Evolutionary conservation across 2,113 vertebrate genomes (phyloP).

Genomic region (Microcebus lehilahytsara): DNA sequence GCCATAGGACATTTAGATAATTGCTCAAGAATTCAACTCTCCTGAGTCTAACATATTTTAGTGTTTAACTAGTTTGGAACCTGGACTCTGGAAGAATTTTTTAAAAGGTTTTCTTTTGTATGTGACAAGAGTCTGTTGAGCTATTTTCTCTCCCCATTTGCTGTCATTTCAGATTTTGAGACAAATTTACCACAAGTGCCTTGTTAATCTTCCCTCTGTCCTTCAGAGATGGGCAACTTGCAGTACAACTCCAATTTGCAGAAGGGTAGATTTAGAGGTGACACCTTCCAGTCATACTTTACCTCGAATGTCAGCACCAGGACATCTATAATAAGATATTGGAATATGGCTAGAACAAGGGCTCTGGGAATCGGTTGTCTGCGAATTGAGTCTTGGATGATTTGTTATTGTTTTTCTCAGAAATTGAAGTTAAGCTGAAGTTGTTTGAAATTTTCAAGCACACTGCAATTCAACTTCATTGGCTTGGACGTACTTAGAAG

Average conservation of each 20-base stretch:
- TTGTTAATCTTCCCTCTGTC: constrained; percentile 28
- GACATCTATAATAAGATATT: neutral
- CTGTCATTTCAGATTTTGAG: constrained; percentile 23
- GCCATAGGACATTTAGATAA: neutral
- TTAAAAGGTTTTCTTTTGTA: constrained; percentile 18
- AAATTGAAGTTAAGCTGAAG: neutral
- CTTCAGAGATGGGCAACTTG: neutral
- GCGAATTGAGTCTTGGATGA: neutral
- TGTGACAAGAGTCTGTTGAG: neutral
- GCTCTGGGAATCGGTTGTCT: neutral
- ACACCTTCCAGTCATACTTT: neutral
- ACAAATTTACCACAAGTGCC: neutral
- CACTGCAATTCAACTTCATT: neutral
- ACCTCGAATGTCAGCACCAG: neutral
- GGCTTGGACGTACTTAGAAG: neutral
- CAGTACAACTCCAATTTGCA: neutral
- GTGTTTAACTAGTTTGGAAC: neutral
- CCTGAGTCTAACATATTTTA: neutral
- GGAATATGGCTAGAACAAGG: neutral
- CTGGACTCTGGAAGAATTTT: neutral
- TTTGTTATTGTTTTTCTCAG: constrained; percentile 23
- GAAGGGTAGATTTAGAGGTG: neutral
- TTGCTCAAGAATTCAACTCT: neutral
- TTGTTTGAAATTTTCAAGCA: constrained; percentile 26
- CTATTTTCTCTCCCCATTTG: neutral